phyloP scores from a whole-genome alignment of 2,113 vertebrate species.

The Microcebus murinus region DNA sequence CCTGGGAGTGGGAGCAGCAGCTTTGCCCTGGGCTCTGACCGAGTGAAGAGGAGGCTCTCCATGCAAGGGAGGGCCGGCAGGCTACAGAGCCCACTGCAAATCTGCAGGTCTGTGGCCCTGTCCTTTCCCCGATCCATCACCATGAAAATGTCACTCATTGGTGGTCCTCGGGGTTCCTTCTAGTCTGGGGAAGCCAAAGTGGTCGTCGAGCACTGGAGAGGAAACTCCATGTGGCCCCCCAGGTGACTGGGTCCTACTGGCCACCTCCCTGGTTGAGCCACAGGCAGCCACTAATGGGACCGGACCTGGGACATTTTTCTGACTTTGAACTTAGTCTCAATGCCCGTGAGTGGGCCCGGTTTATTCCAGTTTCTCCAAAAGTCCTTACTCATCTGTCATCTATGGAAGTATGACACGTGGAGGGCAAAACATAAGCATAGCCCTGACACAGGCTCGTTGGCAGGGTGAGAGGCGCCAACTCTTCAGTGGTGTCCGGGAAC shows the following conservation, averaged over 20 bases:
- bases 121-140: background rate
- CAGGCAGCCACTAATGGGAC: background rate
- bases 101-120: background rate
- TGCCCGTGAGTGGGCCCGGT: background rate
- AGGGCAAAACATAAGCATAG: background rate
- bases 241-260: background rate
- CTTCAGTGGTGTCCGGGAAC: background rate
- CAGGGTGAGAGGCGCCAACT: background rate
- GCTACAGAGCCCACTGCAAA: no score
- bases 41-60: background rate
- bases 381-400: background rate
- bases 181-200: background rate
- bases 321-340: background rate
- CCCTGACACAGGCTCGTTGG: rapidly evolving
- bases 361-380: background rate
- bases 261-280: background rate
- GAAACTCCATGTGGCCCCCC: background rate
- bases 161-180: background rate
- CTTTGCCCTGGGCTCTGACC: background rate
- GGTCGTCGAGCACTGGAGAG: background rate
- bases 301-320: background rate
- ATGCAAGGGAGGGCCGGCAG: background rate
- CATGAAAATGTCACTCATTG: background rate
- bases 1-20: background rate
- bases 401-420: background rate